Evolutionary conservation across 1,140 invertebrate genomes (phyloP).

Genomic region (Drosophila virilis): DNA sequence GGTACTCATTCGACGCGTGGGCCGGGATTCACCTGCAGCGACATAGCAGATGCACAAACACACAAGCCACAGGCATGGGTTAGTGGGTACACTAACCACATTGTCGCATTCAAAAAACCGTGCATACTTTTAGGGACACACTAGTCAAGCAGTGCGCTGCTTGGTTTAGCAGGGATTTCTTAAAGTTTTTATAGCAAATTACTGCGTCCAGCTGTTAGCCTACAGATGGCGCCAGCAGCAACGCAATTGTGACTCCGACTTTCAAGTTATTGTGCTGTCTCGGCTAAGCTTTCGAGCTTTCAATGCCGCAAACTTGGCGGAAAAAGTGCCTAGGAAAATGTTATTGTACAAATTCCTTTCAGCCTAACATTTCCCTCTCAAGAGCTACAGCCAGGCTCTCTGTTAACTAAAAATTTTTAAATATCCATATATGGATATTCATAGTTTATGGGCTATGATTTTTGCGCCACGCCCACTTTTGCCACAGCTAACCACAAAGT

Average conservation of each 20-base stretch:
- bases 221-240: not conserved
- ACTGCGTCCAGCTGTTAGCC: not conserved
- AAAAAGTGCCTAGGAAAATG: not conserved
- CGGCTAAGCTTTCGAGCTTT: not conserved
- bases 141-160: constrained; percentile 5
- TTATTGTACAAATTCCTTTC: not conserved
- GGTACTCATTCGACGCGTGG: constrained; percentile 60
- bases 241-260: too few species aligned
- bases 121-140: constrained; percentile 1
- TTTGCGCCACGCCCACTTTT: too few species aligned
- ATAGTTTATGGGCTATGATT: too few species aligned
- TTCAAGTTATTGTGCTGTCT: too few species aligned
- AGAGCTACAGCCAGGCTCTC: not conserved
- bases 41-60: not conserved
- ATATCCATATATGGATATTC: not conserved
- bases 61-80: not conserved
- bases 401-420: not conserved
- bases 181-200: constrained; percentile 1
- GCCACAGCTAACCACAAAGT: too few species aligned
- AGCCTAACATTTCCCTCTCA: not conserved
- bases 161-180: not conserved
- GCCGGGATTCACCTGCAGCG: constrained; percentile 12
- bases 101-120: not conserved
- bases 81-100: constrained; percentile 1
- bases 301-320: not conserved